Conservation (phyloP, 2,113 vertebrate species). For the Tychaedon coryphoeus region DNA sequence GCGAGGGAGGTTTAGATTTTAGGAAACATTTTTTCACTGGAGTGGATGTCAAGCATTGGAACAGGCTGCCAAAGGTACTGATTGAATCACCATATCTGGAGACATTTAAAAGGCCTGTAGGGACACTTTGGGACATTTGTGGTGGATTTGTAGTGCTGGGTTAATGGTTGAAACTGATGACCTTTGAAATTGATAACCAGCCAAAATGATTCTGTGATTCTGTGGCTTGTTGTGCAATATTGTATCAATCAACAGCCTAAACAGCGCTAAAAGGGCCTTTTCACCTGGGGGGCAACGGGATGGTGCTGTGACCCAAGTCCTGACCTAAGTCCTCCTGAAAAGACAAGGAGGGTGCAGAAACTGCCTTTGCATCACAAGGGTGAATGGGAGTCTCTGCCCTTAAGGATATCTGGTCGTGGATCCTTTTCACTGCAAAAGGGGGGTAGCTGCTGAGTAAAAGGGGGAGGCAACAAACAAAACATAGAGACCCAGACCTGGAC, state of each 20-base stretch:
- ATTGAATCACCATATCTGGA: background rate
- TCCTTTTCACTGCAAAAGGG: background rate
- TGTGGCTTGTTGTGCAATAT: background rate
- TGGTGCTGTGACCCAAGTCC: background rate
- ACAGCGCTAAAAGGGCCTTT: background rate
- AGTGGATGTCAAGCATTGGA: background rate
- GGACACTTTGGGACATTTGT: background rate
- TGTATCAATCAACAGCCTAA: background rate
- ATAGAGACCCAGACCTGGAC: background rate
- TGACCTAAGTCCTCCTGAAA: background rate
- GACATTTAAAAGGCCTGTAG: background rate
- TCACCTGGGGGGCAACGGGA: background rate
- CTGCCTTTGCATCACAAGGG: background rate
- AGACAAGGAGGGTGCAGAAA: background rate
- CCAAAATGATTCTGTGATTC: background rate
- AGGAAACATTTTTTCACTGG: background rate
- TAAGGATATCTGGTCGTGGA: background rate
- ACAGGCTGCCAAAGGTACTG: background rate
- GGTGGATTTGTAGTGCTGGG: background rate
- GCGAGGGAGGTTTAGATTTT: background rate
- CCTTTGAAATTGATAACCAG: background rate
- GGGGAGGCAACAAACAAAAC: background rate
- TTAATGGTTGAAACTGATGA: background rate
- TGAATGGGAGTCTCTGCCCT: background rate
- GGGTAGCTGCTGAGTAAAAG: background rate